Evolutionary conservation across 2,888 invertebrate genomes (phyloP).

Genomic region (Eilema sororculum): DNA sequence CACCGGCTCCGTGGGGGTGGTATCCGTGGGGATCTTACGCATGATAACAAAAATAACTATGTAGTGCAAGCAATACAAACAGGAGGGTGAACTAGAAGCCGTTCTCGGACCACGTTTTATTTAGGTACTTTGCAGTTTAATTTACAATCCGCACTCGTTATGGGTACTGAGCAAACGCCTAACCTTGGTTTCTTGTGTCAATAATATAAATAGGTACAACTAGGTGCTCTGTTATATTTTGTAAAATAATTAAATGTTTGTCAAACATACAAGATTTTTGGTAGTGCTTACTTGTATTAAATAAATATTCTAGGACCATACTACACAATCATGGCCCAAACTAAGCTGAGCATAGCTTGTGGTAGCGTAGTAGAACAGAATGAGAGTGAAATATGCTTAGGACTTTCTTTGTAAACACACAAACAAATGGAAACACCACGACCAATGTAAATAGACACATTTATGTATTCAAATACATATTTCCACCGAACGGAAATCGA

Average conservation of each 20-base stretch:
- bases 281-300: no score
- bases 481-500: neutral
- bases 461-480: neutral
- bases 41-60: no score
- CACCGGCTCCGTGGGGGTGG: no score
- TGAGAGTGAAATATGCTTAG: neutral
- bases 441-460: neutral
- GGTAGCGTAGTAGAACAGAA: neutral
- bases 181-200: neutral
- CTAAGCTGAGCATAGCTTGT: neutral
- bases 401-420: neutral
- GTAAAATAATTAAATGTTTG: no score
- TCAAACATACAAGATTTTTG: no score
- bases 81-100: neutral
- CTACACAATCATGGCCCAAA: no score
- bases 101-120: neutral
- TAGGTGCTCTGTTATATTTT: no score
- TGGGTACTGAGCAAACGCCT: neutral
- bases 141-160: neutral
- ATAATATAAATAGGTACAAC: no score
- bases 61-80: neutral
- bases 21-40: no score
- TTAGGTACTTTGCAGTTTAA: neutral
- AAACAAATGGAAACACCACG: neutral
- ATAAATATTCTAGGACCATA: no score